Base-by-base conservation (phyloP, 2,888 invertebrate genomes). In the Agapetus fuscipes region DNA sequence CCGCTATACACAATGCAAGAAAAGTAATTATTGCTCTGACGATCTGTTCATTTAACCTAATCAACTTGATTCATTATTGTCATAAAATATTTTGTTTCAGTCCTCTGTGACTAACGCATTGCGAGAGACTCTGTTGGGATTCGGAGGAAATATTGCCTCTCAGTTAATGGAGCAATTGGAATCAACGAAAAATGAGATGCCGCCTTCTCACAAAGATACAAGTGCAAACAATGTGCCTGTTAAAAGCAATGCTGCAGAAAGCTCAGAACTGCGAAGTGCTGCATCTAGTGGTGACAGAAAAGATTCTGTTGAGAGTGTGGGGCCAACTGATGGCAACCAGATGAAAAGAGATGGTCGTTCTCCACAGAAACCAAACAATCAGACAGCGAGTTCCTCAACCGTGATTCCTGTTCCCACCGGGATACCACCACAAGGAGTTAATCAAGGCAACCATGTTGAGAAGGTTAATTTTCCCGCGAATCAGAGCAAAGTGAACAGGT, bases 21-120 rank as follows among this genome's bases (percentile, higher is more conserved):
- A 70, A 67, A 61, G 70, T 69, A 50, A 32, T 28, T 34, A 36
- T 13, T 28, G 13, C 3, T 9, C 4, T 20, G 5, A n/a, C n/a
- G n/a, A n/a, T n/a, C n/a, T n/a, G n/a, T n/a, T n/a, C n/a, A n/a
- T n/a, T n/a, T n/a, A n/a, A n/a, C n/a, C n/a, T n/a, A n/a, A n/a
- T n/a, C n/a, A n/a, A n/a, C n/a, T n/a, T n/a, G n/a, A n/a, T n/a
- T n/a, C n/a, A n/a, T n/a, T n/a, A n/a, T n/a, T n/a, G 26, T 10
- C 12, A 13, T 1, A 30, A 29, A 16, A 14, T 13, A 15, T 37
- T 24, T 43, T 17, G 15, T 54, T 53, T 2, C 58, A 70, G 69
- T 59, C 62, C 36, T 65, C 68, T 2, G 65, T 68, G 3, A 69
- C 69, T 2, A 69, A 68, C 37, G 69, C 66, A 0, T 52, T 70